These are phyloP conservation scores for Channa argus DNA, from an alignment of 2,113 vertebrate species.

Conservation along the genomic window DNA sequence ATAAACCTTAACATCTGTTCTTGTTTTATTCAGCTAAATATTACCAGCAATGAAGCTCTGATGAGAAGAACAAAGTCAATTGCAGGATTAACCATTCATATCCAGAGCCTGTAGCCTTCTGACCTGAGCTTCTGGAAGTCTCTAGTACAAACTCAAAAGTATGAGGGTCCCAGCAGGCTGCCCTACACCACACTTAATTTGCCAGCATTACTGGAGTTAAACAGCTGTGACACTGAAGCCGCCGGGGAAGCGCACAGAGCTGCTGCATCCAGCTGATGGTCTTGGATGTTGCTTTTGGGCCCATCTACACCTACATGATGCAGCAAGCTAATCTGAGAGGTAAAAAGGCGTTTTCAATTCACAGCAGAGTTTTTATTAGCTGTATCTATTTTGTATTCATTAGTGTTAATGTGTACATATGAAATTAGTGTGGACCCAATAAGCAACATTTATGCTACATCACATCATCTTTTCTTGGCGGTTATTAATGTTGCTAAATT, in stretches of 20 bases:
- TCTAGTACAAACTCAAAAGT: slow-evolving; percentile 44
- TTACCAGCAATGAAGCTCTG: slow-evolving; percentile 29
- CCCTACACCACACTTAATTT: slow-evolving; percentile 60
- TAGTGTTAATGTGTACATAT: slow-evolving; percentile 5
- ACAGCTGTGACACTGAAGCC: slow-evolving; percentile 69
- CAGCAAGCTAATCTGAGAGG: slow-evolving; percentile 19
- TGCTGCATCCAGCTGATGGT: slow-evolving; percentile 40
- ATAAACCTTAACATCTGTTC: slow-evolving; percentile 34
- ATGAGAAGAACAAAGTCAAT: slow-evolving; percentile 54
- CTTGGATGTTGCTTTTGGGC: slow-evolving; percentile 34
- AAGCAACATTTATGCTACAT: neutral
- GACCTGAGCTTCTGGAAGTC: slow-evolving; percentile 58
- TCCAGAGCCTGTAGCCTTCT: slow-evolving; percentile 35
- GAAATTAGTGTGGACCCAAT: slow-evolving; percentile 3
- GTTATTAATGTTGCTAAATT: slow-evolving; percentile 17
- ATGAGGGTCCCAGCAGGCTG: slow-evolving; percentile 54
- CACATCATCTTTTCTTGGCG: slow-evolving; percentile 6
- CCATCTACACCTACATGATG: slow-evolving; percentile 44
- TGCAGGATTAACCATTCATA: slow-evolving; percentile 67
- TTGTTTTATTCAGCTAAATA: slow-evolving; percentile 22
- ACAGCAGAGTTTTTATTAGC: slow-evolving; percentile 10
- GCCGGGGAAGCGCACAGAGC: slow-evolving; percentile 37
- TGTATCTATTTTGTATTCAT: slow-evolving; percentile 30
- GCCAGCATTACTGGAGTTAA: slow-evolving; percentile 67
- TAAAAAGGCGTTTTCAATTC: slow-evolving; percentile 11